These are phyloP conservation scores for Nasonovia ribisnigri DNA, from an alignment of 2,888 invertebrate species.

Conservation along the genomic window DNA sequence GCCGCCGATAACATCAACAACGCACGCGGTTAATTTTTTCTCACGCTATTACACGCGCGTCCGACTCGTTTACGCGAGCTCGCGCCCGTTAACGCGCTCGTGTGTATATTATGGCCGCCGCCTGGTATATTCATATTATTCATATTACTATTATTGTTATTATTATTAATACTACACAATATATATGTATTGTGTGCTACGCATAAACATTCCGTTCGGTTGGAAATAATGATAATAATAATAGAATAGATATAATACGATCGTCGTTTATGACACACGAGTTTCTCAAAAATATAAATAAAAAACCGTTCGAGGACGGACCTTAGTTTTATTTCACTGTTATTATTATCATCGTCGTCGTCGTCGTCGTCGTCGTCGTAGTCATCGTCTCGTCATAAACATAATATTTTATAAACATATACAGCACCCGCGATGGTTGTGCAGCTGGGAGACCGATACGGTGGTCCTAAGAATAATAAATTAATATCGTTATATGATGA, in stretches of 20 bases:
- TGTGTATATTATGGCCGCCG: background rate
- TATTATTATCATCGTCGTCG: background rate
- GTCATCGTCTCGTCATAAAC: background rate
- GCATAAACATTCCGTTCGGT: slow-evolving; percentile 23
- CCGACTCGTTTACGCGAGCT: background rate
- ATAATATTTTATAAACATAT: background rate
- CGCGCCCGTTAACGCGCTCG: background rate
- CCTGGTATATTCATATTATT: background rate
- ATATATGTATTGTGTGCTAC: background rate
- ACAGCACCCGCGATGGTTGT: background rate
- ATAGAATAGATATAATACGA: background rate
- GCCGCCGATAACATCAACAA: slow-evolving; percentile 58
- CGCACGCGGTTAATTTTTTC: slow-evolving; percentile 60
- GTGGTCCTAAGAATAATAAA: background rate
- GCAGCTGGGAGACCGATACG: background rate
- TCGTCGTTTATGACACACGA: slow-evolving; percentile 38
- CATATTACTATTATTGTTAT: background rate
- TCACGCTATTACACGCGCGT: slow-evolving; percentile 36
- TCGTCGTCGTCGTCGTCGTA: background rate
- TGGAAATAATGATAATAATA: background rate
- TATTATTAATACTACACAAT: background rate
- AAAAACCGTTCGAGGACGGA: background rate
- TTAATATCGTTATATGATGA: background rate
- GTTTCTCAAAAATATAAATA: background rate
- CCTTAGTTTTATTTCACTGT: background rate